phyloP scores from a whole-genome alignment of 2,113 vertebrate species.

The Papio anubis region DNA sequence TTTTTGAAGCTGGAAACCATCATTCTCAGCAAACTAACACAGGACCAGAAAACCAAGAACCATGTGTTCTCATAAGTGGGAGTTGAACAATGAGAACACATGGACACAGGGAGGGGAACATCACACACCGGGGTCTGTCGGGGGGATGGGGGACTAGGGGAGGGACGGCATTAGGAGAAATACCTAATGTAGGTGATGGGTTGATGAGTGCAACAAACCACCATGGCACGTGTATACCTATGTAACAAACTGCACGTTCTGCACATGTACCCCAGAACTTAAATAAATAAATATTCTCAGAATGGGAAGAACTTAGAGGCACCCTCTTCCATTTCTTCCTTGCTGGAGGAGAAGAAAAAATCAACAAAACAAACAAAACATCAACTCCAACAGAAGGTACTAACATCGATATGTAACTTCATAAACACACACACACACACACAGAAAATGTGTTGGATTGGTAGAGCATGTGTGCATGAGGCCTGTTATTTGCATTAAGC shows the following conservation, averaged over 20 bases:
- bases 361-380: background rate
- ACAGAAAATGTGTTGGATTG: background rate
- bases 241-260: too few species aligned
- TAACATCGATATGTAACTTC: background rate
- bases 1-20: background rate
- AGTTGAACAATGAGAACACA: too few species aligned
- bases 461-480: background rate
- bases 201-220: too few species aligned
- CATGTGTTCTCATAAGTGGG: too few species aligned
- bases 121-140: accelerated
- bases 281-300: background rate
- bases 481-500: background rate
- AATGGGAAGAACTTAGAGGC: background rate
- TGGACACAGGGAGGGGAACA: too few species aligned
- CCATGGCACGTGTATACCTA: too few species aligned
- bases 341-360: background rate
- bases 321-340: background rate
- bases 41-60: too few species aligned
- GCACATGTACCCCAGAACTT: too few species aligned
- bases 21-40: too few species aligned
- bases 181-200: too few species aligned
- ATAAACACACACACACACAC: background rate
- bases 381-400: background rate
- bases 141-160: too few species aligned
- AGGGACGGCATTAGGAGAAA: too few species aligned